Base-by-base conservation (phyloP, 2,113 vertebrate genomes). In the Cephalophus harveyi region DNA sequence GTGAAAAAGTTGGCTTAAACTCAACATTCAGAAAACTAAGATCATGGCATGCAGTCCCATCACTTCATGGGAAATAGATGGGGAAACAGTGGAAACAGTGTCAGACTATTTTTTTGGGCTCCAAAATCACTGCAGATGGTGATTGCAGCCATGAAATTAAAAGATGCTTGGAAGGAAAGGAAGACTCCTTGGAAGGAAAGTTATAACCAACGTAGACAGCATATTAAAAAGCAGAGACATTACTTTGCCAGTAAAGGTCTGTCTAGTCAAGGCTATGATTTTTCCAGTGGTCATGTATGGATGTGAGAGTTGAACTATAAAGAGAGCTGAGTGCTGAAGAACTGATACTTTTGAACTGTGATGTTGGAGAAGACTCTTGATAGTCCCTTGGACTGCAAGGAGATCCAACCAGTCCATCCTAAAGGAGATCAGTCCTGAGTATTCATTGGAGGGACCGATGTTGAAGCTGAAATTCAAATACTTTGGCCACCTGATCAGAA, bases 401-500 rank as follows among this genome's bases (percentile, higher is more conserved):
- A 71, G 67, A 40, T 71, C n/a, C 67, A 71, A 23, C n/a, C 9
- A 71, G n/a, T 40, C 67, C 10, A 71, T 12, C 19, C 67, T 40
- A 40, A 71, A 23, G 67, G n/a, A 71, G 67, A 71, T 71, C 19
- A 71, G 67, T 3, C 19, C n/a, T 71, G n/a, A 36, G 67, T 71
- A 11, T 71, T 71, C 19, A 71, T 40, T 71, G 67, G n/a, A 71
- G 5, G n/a, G 19, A 71, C 19, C 23, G 19, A 71, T 71, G 10
- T 1, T 40, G 19, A 71, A 71, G 67, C n/a, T 71, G n/a, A 23
- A 71, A 40, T n/a, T 23, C n/a, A 5, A 71, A 12, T 40, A 11
- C 2, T 21, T 71, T 23, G 10, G n/a, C n/a, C 10, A 71, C 19
- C n/a, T 40, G 2, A 23, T 71, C n/a, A 0, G 0, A 40, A 71